Base-by-base conservation (phyloP, 2,888 invertebrate species). In the Stenodera caucasica region DNA sequence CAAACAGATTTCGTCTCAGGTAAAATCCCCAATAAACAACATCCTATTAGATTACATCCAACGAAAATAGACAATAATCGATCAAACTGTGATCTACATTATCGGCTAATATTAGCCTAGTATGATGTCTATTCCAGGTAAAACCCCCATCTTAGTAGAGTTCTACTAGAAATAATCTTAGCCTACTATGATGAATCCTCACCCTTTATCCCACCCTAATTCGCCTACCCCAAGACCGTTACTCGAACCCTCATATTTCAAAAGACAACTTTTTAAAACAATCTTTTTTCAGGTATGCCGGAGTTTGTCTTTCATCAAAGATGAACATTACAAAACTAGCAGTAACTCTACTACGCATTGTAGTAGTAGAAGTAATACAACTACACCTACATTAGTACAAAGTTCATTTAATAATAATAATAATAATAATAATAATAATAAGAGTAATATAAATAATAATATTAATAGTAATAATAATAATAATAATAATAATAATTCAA, bases 1-100 rank as follows among this genome's bases (percentile, higher is more conserved):
- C 66, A 77, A 75, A 70, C 78, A 77, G 51, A 76, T 80, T 60
- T 79, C 78, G 49, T 74, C 77, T 60, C 73, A 78, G 77, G 80
- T 80, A 70, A 45, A 58, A 11, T 23, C 12, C 21, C 21, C 5
- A 21, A 7, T 14, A 40, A 3, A 18, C 26, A 26, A 26, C n/a
- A n/a, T n/a, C n/a, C n/a, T n/a, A n/a, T n/a, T n/a, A n/a, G n/a
- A n/a, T n/a, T n/a, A n/a, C n/a, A n/a, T n/a, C n/a, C n/a, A n/a
- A n/a, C n/a, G n/a, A 26, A 26, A 26, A 26, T 26, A 4, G 26
- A 2, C 26, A 26, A 26, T 26, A 26, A 26, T 26, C 26, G 26
- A 26, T 26, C 5, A 4, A 26, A 26, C 2, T 26, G 26, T 26
- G 5, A 26, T 26, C 26, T 26, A 26, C 26, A 26, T 26, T 26